These are phyloP conservation scores for Taurulus bubalis DNA, from an alignment of 2,113 vertebrate species.

Conservation along the genomic window DNA sequence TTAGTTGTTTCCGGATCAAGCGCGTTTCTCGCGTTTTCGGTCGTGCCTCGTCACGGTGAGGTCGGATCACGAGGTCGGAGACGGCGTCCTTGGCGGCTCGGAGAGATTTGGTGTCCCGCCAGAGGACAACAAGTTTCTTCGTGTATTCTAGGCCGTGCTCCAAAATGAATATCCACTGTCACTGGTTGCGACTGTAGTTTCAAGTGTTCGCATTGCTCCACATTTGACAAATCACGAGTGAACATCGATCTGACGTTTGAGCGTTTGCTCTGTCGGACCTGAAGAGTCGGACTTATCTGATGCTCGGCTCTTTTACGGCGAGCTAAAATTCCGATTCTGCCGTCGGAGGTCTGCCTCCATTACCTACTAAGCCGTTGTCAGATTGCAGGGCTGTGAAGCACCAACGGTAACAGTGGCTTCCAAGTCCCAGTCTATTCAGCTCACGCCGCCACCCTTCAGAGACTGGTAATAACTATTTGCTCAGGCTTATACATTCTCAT, in stretches of 20 bases:
- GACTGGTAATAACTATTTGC: slow-evolving; percentile 83
- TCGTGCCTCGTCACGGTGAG: slow-evolving; percentile 5
- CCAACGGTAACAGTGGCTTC: slow-evolving; percentile 64
- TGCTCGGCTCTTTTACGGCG: slow-evolving; percentile 52
- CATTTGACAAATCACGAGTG: slow-evolving; percentile 39
- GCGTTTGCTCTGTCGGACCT: slow-evolving; percentile 50
- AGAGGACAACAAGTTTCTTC: background rate
- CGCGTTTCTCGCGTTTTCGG: background rate
- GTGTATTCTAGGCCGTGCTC: background rate
- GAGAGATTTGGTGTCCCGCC: slow-evolving; percentile 21
- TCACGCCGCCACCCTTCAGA: slow-evolving; percentile 77
- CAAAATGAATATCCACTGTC: slow-evolving; percentile 27
- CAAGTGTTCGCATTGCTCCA: slow-evolving; percentile 11
- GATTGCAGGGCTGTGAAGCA: slow-evolving; percentile 73
- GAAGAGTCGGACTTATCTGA: slow-evolving; percentile 64
- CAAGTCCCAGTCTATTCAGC: slow-evolving; percentile 77
- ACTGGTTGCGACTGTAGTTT: slow-evolving; percentile 3
- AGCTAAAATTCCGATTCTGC: slow-evolving; percentile 49
- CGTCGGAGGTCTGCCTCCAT: slow-evolving; percentile 69
- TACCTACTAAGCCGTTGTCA: slow-evolving; percentile 75
- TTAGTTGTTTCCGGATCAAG: slow-evolving; percentile 4
- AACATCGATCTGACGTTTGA: slow-evolving; percentile 49
- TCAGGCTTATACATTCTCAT: slow-evolving; percentile 79
- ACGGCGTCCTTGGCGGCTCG: background rate
- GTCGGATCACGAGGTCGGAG: slow-evolving; percentile 20